Evolutionary conservation across 2,888 invertebrate genomes (phyloP).

Genomic region (Sarcophaga variegata): DNA sequence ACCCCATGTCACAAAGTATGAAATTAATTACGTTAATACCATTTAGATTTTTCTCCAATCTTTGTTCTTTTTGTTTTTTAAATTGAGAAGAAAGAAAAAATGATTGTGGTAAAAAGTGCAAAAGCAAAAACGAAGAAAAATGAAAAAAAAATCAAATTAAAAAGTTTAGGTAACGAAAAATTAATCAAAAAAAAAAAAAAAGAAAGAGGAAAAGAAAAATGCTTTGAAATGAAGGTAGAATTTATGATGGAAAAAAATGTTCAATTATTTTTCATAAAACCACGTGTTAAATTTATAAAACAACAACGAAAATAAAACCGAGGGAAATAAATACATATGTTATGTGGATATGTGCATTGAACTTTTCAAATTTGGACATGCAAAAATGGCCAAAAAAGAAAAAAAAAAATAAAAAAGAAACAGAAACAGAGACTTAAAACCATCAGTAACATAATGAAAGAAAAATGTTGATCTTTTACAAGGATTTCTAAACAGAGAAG

Average conservation of each 20-base stretch:
- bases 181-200: conserved; percentile 16
- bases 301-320: conserved; percentile 20
- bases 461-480: background rate
- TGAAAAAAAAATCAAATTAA: conserved; percentile 6
- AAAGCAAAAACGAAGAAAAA: background rate
- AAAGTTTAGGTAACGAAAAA: conserved; percentile 19
- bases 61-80: conserved; percentile 18
- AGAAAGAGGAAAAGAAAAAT: background rate
- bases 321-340: conserved; percentile 9
- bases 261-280: conserved; percentile 29
- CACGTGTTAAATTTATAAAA: conserved; percentile 63
- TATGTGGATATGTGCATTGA: background rate
- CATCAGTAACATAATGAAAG: background rate
- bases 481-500: background rate
- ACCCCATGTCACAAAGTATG: background rate
- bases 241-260: conserved; percentile 8
- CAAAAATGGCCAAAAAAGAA: background rate
- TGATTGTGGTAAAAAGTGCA: background rate
- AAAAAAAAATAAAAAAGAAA: too few species aligned
- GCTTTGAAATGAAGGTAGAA: conserved; percentile 20
- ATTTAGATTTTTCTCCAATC: conserved; percentile 41
- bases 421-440: background rate
- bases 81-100: background rate
- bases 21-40: conserved; percentile 77
- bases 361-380: background rate